Percentiles rank a stretch among this genome's conserved stretches.
phyloP scores from a whole-genome alignment of 2,888 invertebrate species.

The Tromatobia lineatoria region DNA sequence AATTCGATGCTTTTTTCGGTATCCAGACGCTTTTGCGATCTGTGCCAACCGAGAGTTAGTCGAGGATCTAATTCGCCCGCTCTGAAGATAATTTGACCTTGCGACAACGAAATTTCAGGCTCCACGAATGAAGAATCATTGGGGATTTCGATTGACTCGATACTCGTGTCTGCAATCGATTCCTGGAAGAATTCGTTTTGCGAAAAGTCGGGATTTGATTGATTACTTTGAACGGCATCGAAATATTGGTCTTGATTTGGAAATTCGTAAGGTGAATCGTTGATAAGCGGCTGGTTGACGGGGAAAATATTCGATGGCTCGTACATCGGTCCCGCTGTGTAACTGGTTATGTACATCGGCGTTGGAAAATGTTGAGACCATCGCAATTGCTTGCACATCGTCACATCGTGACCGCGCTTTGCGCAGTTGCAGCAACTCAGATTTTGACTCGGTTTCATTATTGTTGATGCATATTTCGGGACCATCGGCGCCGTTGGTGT shows the following conservation, averaged over 20 bases:
- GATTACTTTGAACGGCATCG: background rate
- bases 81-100: background rate
- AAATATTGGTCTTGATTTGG: background rate
- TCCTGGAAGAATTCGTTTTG: background rate
- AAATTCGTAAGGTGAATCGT: background rate
- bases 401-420: conserved; percentile 83
- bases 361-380: conserved; percentile 81
- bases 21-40: conserved; percentile 32
- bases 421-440: conserved; percentile 86
- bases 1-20: conserved; percentile 10
- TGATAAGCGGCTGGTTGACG: background rate
- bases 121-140: background rate
- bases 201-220: background rate
- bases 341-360: conserved; percentile 77
- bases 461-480: conserved; percentile 72
- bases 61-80: background rate
- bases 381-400: conserved; percentile 77
- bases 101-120: background rate
- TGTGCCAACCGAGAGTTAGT: background rate
- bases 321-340: conserved; percentile 72
- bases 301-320: background rate
- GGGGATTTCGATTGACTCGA: conserved; percentile 1
- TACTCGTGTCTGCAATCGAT: background rate
- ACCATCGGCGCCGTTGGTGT: conserved; percentile 78
- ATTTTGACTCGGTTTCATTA: conserved; percentile 80